These are phyloP conservation scores for Eira barbara DNA, from an alignment of 2,113 vertebrate species.

Conservation along the genomic window DNA sequence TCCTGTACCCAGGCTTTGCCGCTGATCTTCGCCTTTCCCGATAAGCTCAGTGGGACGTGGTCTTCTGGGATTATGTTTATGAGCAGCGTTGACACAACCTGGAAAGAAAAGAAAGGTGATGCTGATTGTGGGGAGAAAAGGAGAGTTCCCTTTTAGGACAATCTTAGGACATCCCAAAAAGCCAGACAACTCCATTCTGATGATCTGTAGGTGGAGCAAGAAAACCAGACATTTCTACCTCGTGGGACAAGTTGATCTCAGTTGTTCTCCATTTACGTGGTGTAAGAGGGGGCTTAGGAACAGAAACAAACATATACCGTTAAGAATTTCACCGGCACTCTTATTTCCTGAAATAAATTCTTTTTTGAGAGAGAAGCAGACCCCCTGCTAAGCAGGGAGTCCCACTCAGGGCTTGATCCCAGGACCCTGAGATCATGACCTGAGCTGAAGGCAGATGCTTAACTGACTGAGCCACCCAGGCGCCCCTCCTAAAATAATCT, in stretches of 20 bases:
- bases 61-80: slow-evolving; percentile 94
- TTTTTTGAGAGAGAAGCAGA: background rate
- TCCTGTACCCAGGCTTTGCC: slow-evolving; percentile 92
- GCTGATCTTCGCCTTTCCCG: slow-evolving; percentile 92
- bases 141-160: background rate
- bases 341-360: background rate
- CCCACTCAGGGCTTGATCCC: background rate
- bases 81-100: slow-evolving; percentile 96
- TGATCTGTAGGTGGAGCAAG: background rate
- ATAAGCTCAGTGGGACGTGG: slow-evolving; percentile 88
- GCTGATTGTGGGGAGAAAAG: background rate
- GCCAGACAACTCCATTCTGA: background rate
- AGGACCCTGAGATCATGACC: background rate
- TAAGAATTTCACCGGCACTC: background rate
- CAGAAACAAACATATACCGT: background rate
- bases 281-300: background rate
- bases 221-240: background rate
- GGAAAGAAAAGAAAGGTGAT: background rate
- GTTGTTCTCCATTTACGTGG: background rate
- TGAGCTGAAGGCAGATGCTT: background rate
- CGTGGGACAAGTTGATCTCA: background rate
- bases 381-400: background rate
- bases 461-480: background rate
- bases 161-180: background rate
- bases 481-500: background rate